These are phyloP conservation scores for Odobenus rosmarus DNA, from an alignment of 2,113 vertebrate genomes.

Conservation along the genomic window DNA sequence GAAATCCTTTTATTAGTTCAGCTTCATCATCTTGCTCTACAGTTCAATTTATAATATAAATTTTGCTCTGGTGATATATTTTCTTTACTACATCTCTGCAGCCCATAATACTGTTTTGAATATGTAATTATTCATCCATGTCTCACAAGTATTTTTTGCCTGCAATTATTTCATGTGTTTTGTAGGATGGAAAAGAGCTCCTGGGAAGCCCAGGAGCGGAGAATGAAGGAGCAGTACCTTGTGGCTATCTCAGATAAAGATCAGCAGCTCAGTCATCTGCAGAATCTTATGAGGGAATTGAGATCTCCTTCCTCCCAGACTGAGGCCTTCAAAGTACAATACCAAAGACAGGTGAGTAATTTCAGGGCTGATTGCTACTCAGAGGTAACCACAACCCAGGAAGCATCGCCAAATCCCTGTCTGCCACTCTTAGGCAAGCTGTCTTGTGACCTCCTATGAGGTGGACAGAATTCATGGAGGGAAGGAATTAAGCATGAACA, in stretches of 20 bases:
- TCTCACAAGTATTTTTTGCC: background rate
- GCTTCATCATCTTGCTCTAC: background rate
- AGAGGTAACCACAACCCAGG: background rate
- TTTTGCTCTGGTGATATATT: background rate
- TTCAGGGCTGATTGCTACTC: background rate
- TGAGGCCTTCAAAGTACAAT: conserved; percentile 81
- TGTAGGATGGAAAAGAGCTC: conserved; percentile 84
- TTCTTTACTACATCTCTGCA: background rate
- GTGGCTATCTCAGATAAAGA: conserved; percentile 91
- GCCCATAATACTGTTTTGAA: background rate
- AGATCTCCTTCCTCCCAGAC: conserved; percentile 69
- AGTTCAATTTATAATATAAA: background rate
- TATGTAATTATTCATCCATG: background rate
- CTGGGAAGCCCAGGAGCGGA: conserved; percentile 89
- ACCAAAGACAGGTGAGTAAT: conserved; percentile 86
- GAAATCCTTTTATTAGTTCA: background rate
- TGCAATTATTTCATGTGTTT: background rate
- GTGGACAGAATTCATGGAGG: background rate
- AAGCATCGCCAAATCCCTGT: background rate
- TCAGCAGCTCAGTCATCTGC: conserved; percentile 89
- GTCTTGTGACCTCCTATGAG: background rate
- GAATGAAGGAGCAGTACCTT: conserved; percentile 91
- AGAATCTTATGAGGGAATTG: conserved; percentile 85
- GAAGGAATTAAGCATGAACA: background rate
- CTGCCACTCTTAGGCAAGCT: background rate